phyloP scores from a whole-genome alignment of 2,113 vertebrate genomes.

The Passerina amoena region DNA sequence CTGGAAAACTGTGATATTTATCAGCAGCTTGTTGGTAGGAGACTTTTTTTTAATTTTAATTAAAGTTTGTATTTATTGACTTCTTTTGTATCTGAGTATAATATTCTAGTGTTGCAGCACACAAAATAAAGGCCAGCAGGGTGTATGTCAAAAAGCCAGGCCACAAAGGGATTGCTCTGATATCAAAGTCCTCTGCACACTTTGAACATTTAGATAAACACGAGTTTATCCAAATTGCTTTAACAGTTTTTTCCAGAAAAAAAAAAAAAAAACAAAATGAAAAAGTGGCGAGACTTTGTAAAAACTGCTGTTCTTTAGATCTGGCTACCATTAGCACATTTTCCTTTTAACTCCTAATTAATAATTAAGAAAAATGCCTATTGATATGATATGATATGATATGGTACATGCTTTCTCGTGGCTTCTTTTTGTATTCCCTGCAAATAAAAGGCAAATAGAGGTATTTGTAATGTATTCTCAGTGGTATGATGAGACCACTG shows the following conservation, averaged over 20 bases:
- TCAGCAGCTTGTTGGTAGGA: background rate
- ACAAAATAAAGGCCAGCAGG: background rate
- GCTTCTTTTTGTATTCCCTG: background rate
- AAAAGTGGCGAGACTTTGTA: background rate
- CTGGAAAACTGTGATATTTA: background rate
- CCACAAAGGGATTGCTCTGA: background rate
- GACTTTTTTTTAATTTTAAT: background rate
- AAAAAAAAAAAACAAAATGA: background rate
- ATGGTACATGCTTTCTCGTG: background rate
- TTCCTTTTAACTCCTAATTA: background rate
- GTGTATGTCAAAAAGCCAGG: background rate
- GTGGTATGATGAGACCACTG: background rate
- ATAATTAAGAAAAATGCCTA: background rate
- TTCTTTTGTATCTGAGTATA: background rate
- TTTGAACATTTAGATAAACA: conserved; percentile 43
- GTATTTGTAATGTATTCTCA: background rate
- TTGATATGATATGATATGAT: background rate
- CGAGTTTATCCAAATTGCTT: background rate
- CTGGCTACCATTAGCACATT: background rate
- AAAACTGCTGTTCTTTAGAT: background rate
- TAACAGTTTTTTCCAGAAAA: background rate
- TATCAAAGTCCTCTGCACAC: conserved; percentile 18
- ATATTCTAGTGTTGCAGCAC: background rate
- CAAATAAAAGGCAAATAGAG: background rate
- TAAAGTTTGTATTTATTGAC: background rate